These are phyloP conservation scores for Mycetomoellerius zeteki DNA, from an alignment of 1,140 invertebrate species.

Conservation along the genomic window DNA sequence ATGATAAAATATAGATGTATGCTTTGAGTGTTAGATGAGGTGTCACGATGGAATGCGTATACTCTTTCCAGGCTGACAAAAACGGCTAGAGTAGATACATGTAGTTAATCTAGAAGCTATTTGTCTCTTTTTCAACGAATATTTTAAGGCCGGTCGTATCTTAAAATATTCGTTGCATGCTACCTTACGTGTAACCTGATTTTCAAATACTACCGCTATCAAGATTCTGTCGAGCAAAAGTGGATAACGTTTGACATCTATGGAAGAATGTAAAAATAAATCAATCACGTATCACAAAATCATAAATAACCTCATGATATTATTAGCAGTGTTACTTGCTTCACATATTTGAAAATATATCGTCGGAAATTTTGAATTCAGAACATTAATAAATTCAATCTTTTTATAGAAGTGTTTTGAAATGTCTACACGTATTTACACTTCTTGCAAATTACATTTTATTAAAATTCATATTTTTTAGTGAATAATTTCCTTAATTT, in stretches of 20 bases:
- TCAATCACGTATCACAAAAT: conserved; percentile 1
- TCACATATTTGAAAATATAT: background rate
- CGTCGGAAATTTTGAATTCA: background rate
- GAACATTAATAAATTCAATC: background rate
- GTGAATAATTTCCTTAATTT: background rate
- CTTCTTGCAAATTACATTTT: background rate
- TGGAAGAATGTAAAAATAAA: conserved; percentile 23
- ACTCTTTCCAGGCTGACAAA: conserved; percentile 22
- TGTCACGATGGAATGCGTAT: conserved; percentile 34
- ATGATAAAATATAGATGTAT: conserved; percentile 38
- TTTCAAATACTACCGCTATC: conserved; percentile 45
- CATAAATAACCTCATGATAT: background rate
- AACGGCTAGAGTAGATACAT: background rate
- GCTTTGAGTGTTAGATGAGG: conserved; percentile 15
- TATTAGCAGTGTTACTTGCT: background rate
- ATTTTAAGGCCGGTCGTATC: conserved; percentile 21
- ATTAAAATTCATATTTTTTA: background rate
- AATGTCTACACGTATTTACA: background rate
- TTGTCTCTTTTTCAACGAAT: conserved; percentile 61
- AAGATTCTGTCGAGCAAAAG: conserved; percentile 38
- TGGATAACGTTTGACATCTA: conserved; percentile 42
- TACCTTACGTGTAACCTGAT: conserved; percentile 57
- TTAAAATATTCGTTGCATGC: conserved; percentile 62
- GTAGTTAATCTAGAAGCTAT: conserved; percentile 14
- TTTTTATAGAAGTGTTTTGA: background rate